phyloP scores from a whole-genome alignment of 1,140 invertebrate species.

The Zophobas atratus region DNA sequence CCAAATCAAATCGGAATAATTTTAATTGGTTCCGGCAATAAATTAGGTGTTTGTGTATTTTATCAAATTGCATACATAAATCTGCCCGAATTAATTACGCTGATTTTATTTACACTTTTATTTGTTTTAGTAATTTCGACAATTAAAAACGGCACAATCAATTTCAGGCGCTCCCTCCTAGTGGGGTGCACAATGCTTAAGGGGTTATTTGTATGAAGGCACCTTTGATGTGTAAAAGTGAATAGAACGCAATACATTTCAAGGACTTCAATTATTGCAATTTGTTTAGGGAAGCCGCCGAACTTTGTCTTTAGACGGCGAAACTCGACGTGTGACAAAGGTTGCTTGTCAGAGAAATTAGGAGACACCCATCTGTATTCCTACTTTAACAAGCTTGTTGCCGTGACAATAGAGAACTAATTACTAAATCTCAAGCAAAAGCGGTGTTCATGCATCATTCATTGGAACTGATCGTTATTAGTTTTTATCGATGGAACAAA shows the following conservation, averaged over 20 bases:
- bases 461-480: background rate
- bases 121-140: constrained; percentile 34
- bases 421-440: constrained; percentile 1
- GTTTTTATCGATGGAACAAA: background rate
- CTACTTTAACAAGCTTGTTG: constrained; percentile 6
- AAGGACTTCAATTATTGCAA: constrained; percentile 11
- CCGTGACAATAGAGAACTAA: constrained; percentile 9
- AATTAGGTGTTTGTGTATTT: constrained; percentile 39
- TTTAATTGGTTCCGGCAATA: constrained; percentile 35
- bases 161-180: background rate
- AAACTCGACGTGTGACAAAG: constrained; percentile 16
- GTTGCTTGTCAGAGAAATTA: constrained; percentile 5
- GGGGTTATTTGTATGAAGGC: constrained; percentile 5
- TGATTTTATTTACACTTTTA: constrained; percentile 42
- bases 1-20: constrained; percentile 35
- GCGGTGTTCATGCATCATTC: constrained; percentile 1
- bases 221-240: constrained; percentile 7
- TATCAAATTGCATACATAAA: constrained; percentile 40
- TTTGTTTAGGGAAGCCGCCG: constrained; percentile 4
- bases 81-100: constrained; percentile 32
- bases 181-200: background rate
- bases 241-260: background rate
- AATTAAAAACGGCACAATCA: background rate
- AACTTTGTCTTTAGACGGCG: background rate
- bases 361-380: constrained; percentile 10